Percentiles rank a stretch among this genome's conserved stretches.
phyloP scores from a whole-genome alignment of 2,888 invertebrate genomes.

The Rhamnusium bicolor region DNA sequence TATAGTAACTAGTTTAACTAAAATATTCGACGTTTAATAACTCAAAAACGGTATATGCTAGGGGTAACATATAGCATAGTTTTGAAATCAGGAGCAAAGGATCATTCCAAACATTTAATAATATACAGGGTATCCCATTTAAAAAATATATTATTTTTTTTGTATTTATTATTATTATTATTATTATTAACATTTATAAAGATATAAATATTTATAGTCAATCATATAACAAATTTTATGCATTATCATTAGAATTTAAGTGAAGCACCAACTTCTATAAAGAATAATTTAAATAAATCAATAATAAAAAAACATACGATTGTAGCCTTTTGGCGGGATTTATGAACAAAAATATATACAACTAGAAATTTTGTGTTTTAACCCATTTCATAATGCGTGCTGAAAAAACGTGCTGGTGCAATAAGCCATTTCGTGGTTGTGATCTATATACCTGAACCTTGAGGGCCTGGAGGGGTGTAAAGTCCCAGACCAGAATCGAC shows the following conservation, averaged over 20 bases:
- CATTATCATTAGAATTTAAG: not conserved
- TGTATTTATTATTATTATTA: too few relatives aligned
- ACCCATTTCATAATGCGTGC: slow-evolving; percentile 26
- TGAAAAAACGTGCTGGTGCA: slow-evolving; percentile 49
- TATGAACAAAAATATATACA: not conserved
- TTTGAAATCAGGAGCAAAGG: too few relatives aligned
- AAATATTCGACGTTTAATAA: too few relatives aligned
- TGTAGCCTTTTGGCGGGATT: not conserved
- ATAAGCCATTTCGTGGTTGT: slow-evolving; percentile 41
- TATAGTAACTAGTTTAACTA: too few relatives aligned
- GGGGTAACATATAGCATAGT: too few relatives aligned
- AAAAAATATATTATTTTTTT: too few relatives aligned
- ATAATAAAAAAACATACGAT: not conserved
- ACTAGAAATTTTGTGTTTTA: slow-evolving; percentile 8
- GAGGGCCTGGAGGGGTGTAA: slow-evolving; percentile 71
- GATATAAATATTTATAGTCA: not conserved
- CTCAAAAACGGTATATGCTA: too few relatives aligned
- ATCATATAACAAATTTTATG: not conserved
- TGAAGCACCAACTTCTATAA: not conserved
- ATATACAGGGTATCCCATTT: too few relatives aligned
- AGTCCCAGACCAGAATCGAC: slow-evolving; percentile 70
- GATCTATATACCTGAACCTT: slow-evolving; percentile 67
- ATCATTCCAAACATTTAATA: too few relatives aligned
- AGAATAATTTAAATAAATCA: not conserved
- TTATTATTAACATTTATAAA: not conserved